phyloP scores from a whole-genome alignment of 2,888 invertebrate species.

The Rambutsinella grinnellia region DNA sequence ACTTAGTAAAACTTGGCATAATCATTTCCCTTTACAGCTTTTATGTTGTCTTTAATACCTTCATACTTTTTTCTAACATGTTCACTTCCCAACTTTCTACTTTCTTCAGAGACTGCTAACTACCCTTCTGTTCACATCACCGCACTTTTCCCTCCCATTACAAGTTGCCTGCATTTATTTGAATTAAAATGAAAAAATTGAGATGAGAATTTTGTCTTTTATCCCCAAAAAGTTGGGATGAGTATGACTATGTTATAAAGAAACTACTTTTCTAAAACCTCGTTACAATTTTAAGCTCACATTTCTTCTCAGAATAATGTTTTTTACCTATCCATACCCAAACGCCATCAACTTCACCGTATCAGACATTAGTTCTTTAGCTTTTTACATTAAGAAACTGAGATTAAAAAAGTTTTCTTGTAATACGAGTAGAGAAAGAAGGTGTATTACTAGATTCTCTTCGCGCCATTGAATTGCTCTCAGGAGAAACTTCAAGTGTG shows the following conservation, averaged over 20 bases:
- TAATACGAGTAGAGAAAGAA: neutral
- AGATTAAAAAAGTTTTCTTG: constrained; percentile 52
- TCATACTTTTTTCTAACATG: neutral
- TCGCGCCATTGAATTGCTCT: no score
- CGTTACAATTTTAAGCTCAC: no score
- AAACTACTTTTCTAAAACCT: no score
- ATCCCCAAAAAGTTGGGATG: constrained; percentile 4
- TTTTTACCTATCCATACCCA: no score
- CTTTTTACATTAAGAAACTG: no score
- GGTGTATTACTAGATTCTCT: neutral
- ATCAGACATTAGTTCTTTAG: no score
- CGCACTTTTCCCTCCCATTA: neutral
- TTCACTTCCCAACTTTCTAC: no score
- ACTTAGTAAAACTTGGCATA: constrained; percentile 29
- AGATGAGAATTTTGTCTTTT: constrained; percentile 9
- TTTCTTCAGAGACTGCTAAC: no score
- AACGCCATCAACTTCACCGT: neutral
- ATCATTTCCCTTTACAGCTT: constrained; percentile 29
- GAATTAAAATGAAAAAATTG: constrained; percentile 15
- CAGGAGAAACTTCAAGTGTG: no score
- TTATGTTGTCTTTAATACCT: constrained; percentile 27
- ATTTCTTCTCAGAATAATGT: no score
- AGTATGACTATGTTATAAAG: no score
- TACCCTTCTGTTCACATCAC: neutral
- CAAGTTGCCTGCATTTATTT: constrained; percentile 6